Conservation (phyloP, 2,113 vertebrate species). For the Beaufortia kweichowensis region DNA sequence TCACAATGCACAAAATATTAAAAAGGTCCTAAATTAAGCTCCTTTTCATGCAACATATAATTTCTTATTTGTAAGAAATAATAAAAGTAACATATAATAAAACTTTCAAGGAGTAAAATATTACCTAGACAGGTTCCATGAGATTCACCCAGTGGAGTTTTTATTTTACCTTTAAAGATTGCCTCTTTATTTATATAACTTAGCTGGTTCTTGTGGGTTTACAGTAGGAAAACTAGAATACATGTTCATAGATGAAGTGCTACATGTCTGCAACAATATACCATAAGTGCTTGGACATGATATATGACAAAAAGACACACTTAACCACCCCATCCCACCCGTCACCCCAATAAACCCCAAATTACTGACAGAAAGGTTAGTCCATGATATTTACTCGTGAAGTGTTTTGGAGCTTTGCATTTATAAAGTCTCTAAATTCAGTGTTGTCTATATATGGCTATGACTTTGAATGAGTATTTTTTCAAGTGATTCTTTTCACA, state of each 20-base stretch:
- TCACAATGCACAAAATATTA: too few species aligned
- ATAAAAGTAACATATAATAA: too few species aligned
- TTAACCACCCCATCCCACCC: slow-evolving; percentile 18
- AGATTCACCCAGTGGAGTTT: background rate
- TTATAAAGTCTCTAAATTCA: slow-evolving; percentile 35
- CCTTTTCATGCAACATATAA: background rate
- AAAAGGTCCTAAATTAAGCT: background rate
- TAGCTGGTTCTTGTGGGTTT: slow-evolving; percentile 23
- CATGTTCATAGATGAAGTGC: slow-evolving; percentile 52
- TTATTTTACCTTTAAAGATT: background rate
- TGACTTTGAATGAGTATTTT: slow-evolving; percentile 27
- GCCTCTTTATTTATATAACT: slow-evolving; percentile 13
- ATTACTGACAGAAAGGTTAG: slow-evolving; percentile 45
- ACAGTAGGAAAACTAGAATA: slow-evolving; percentile 23
- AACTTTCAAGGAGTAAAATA: too few species aligned
- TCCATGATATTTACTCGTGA: slow-evolving; percentile 38
- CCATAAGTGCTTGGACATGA: slow-evolving; percentile 53
- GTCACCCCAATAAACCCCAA: slow-evolving; percentile 4
- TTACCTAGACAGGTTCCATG: background rate
- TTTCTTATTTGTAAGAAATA: too few species aligned
- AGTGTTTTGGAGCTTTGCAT: slow-evolving; percentile 39
- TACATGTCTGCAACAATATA: slow-evolving; percentile 45
- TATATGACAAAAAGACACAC: slow-evolving; percentile 35
- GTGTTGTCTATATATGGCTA: slow-evolving; percentile 49
- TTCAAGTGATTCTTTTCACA: slow-evolving; percentile 26